These are phyloP conservation scores for Drosophila subobscura DNA, from an alignment of 1,140 invertebrate genomes.

Conservation along the genomic window DNA sequence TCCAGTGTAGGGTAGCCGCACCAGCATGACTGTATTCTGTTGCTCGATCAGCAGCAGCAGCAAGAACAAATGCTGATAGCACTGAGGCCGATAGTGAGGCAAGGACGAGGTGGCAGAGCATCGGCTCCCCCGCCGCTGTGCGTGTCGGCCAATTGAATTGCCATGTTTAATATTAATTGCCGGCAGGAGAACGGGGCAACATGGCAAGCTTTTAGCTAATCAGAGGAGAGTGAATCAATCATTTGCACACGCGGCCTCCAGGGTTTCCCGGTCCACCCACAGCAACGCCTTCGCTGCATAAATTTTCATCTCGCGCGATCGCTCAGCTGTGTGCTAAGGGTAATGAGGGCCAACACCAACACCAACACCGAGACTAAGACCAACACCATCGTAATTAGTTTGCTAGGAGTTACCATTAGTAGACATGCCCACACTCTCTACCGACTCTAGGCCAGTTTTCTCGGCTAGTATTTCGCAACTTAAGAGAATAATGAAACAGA, in stretches of 20 bases:
- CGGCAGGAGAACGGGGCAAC: conserved; percentile 28
- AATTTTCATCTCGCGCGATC: conserved; percentile 22
- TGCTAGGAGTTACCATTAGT: conserved; percentile 30
- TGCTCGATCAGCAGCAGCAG: conserved; percentile 15
- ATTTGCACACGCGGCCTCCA: conserved; percentile 65
- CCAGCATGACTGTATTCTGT: background rate
- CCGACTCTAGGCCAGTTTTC: conserved; percentile 5
- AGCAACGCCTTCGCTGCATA: conserved; percentile 29
- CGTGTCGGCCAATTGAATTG: conserved; percentile 57
- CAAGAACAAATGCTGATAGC: conserved; percentile 39
- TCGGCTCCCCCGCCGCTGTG: conserved; percentile 11
- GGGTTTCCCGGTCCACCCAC: conserved; percentile 51
- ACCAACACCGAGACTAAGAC: conserved; percentile 40
- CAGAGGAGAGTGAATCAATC: conserved; percentile 65
- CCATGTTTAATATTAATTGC: conserved; percentile 74
- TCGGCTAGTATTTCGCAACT: conserved; percentile 31
- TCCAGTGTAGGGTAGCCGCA: conserved; percentile 8
- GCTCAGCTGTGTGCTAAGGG: conserved; percentile 26
- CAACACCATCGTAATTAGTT: conserved; percentile 14
- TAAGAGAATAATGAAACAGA: conserved; percentile 52
- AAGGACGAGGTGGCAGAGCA: conserved; percentile 14
- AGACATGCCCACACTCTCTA: conserved; percentile 24
- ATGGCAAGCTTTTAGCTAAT: conserved; percentile 62
- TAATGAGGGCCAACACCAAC: conserved; percentile 35
- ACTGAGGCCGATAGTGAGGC: conserved; percentile 19